A percentile compares a stretch with the other conserved stretches of the same genome.
Evolutionary conservation across 1,140 invertebrate genomes (phyloP).

Genomic region (Aphaenogaster rudis): DNA sequence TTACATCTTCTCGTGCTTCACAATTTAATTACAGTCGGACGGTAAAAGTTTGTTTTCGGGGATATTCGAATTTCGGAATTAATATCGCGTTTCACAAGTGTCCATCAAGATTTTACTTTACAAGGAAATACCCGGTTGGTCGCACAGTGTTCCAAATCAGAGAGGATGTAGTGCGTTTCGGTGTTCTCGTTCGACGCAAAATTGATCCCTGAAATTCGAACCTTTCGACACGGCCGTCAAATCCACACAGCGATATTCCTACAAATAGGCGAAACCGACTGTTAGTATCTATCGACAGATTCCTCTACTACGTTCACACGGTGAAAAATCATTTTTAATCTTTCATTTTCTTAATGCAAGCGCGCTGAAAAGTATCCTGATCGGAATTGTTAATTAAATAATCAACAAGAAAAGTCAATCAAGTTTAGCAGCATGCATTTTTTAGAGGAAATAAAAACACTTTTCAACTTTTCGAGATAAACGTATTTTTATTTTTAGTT

Average conservation of each 20-base stretch:
- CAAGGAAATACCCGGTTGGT: not conserved
- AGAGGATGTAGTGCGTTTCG: conserved; percentile 38
- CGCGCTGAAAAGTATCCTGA: not conserved
- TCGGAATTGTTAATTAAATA: conserved; percentile 1
- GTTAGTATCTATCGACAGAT: not conserved
- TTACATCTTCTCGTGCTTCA: not conserved
- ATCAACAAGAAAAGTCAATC: conserved; percentile 10
- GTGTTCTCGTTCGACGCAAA: conserved; percentile 8
- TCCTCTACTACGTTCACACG: not conserved
- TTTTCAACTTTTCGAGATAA: not conserved
- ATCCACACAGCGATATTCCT: conserved; percentile 34
- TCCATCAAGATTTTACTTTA: conserved; percentile 37
- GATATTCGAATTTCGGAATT: not conserved
- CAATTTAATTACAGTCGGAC: not conserved
- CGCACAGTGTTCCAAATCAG: not conserved
- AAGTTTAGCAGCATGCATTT: not conserved
- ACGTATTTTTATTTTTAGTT: not conserved
- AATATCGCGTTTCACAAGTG: conserved; percentile 14
- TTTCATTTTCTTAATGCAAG: not conserved
- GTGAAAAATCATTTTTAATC: not conserved
- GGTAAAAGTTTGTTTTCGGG: not conserved
- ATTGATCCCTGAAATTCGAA: conserved; percentile 47
- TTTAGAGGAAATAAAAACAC: not conserved
- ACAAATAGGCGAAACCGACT: not conserved
- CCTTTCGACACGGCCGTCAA: conserved; percentile 17